Evolutionary conservation across 2,113 vertebrate species (phyloP), one percentile per base, ranked within the genome.

Genomic region (Apodemus speciosus): DNA sequence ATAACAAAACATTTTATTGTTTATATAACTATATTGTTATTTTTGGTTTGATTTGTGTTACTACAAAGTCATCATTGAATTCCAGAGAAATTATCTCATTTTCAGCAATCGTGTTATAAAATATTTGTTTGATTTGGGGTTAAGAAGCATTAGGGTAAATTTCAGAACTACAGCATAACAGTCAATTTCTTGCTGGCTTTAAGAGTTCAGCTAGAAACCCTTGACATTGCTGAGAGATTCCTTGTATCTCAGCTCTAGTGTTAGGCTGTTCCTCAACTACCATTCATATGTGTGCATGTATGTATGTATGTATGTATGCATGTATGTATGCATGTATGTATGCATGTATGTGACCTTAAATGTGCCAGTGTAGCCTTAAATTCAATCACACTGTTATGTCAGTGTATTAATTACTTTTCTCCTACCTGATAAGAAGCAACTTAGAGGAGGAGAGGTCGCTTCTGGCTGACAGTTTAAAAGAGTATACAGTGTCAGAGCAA

Each of bases 51-150:
- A 7, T 72, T 58, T 64, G 0, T 35, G 7, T 64, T 92, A 68
- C 60, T 69, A 0, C 58, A 73, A 43, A 79, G 43, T 79, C 27
- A 58, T 83, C 49, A 88, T 21, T 66, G 68, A 58, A 51, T 89
- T 90, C 60, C 58, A 76, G 20, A 53, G 38, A 92, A 71, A 72
- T 16, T 38, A 15, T 83, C 66, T 49, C 32, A 18, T 56, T 68
- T 76, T 85, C 49, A 81, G 71, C 91, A 96, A 58, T 56, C 21
- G 66, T 85, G 35, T 83, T 89, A 10, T 86, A 84, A 86, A 91
- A 89, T 35, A 3, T 25, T 75, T 85, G 35, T 80, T 93, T 85
- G 40, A 76, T 91, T 86, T 86, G 43, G 11, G 16, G 3, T 25
- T 13, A 20, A 84, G 32, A 72, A 69, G 49, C 62, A 38, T 79